These are phyloP conservation scores for Julus scanicus DNA, from an alignment of 2,888 invertebrate species.

Conservation along the genomic window DNA sequence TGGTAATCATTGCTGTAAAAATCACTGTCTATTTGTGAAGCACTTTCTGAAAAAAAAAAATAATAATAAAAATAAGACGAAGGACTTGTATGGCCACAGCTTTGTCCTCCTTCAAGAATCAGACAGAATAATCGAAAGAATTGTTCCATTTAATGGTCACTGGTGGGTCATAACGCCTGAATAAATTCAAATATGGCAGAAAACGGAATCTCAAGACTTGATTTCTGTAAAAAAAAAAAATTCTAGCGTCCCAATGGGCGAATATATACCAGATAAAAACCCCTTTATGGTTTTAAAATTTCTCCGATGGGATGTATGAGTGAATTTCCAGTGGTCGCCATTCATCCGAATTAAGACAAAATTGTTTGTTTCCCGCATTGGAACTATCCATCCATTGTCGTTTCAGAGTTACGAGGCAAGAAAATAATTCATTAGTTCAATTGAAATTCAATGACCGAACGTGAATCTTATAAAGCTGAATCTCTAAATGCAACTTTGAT, in stretches of 20 bases:
- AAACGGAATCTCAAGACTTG: neutral
- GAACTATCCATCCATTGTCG: neutral
- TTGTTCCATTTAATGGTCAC: neutral
- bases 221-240: neutral
- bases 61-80: too few species aligned
- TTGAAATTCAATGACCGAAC: neutral
- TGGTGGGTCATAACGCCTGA: neutral
- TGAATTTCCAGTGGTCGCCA: neutral
- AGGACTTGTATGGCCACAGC: neutral
- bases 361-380: neutral
- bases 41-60: too few species aligned
- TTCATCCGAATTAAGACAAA: neutral
- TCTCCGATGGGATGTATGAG: constrained; percentile 39
- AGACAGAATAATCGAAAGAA: neutral
- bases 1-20: too few species aligned
- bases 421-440: neutral
- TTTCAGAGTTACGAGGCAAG: neutral
- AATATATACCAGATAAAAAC: constrained; percentile 13
- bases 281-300: constrained; percentile 46
- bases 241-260: neutral
- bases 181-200: neutral
- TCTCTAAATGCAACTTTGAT: neutral
- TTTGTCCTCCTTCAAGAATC: neutral
- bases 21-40: too few species aligned
- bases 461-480: neutral